These are phyloP conservation scores for Aldabrachelys gigantea DNA, from an alignment of 2,113 vertebrate species.

Conservation along the genomic window DNA sequence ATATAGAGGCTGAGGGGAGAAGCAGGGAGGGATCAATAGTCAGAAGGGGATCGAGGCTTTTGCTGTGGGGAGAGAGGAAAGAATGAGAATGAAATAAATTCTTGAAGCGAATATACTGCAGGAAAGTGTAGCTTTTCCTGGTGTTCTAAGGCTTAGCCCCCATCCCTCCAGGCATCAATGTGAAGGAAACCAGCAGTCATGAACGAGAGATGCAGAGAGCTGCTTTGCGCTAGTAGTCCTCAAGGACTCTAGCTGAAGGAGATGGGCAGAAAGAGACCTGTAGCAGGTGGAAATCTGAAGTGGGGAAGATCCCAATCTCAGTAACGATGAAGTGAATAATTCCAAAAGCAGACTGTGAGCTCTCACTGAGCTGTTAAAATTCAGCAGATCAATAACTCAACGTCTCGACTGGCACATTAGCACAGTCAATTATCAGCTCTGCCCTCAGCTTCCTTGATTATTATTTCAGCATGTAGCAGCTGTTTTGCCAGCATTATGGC, in stretches of 20 bases:
- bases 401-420: conserved; percentile 64
- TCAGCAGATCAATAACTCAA: conserved; percentile 72
- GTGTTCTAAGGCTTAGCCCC: neutral
- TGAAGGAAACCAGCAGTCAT: neutral
- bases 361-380: conserved; percentile 51
- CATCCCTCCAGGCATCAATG: neutral
- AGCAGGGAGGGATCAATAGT: neutral
- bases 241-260: neutral
- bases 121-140: neutral
- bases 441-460: conserved; percentile 75
- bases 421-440: conserved; percentile 72
- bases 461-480: conserved; percentile 76
- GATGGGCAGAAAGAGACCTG: neutral
- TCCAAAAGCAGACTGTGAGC: neutral
- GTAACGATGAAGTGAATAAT: neutral
- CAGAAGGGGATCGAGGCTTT: neutral
- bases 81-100: neutral
- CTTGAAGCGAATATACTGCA: neutral
- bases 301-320: neutral
- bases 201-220: neutral
- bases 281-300: neutral
- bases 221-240: neutral
- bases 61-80: neutral
- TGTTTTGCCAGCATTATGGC: conserved; percentile 70
- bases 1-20: neutral